Evolutionary conservation across 2,888 invertebrate species (phyloP), one percentile per base, ranked within the genome.

Genomic region (Reticulitermes lucifugus): DNA sequence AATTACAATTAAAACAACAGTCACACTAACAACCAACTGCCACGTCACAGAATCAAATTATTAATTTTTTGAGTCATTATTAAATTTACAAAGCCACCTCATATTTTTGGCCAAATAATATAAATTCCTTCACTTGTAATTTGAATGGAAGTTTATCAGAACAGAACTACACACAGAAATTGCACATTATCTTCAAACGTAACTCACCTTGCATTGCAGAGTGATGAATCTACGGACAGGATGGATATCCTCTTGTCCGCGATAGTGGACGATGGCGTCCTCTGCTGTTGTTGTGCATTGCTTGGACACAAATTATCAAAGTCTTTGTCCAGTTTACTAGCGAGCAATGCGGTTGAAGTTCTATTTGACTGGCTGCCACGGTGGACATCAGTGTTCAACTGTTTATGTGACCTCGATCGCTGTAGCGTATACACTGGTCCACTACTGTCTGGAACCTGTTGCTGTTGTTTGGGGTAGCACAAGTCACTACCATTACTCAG

Each of bases 301-400:
- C 86, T 89, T 84, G 88, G 89, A 89, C 86, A 87, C 83, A 87
- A 80, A 83, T 86, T 90, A 87, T 91, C 91, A 88, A 90, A 91
- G 87, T 93, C 93, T 89, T 92, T 92, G 88, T 93, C 93, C 89
- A 93, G 92, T 89, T 90, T 90, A 89, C 91, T 90, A 84, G 89
- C 90, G 88, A 83, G 91, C 87, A 90, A 89, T 87, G 89, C 89
- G 87, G 90, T 89, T 87, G 89, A 89, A 89, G 90, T 89, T 92
- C 91, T 90, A 89, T 92, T 92, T 51, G 93, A 93, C 87, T 93
- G 93, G 85, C 94, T 81, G n/a, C 65, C 55, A 65, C 81, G 81
- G 14, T 81, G 92, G 89, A 93, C 93, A 90, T 96, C 96, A 59
- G 96, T 96, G 92, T 96, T 97, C 87, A 97, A 93, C 90, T 96